phyloP scores from a whole-genome alignment of 2,797 vertebrate genomes.

The Ambastaia sidthimunki region DNA sequence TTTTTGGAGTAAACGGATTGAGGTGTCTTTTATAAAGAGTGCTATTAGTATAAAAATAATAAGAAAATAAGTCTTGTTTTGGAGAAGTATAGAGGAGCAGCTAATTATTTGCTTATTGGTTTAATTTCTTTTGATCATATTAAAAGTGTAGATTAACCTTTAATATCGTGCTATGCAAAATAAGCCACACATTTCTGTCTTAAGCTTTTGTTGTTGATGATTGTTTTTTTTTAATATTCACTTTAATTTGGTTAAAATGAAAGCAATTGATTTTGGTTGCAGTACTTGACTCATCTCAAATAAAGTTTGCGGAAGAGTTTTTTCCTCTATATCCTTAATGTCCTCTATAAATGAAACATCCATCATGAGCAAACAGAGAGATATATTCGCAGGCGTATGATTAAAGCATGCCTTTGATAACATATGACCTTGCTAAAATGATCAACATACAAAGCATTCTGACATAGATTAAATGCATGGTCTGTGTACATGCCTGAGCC shows the following conservation, averaged over 20 bases:
- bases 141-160: constrained; percentile 3
- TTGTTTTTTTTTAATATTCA: neutral
- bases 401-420: constrained; percentile 23
- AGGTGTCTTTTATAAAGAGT: neutral
- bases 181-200: constrained; percentile 9
- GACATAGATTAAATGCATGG: neutral
- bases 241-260: neutral
- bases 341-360: constrained; percentile 29
- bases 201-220: neutral
- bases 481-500: neutral
- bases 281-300: constrained; percentile 19
- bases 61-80: neutral
- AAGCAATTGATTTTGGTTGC: constrained; percentile 9
- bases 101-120: constrained; percentile 15
- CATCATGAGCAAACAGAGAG: constrained; percentile 21
- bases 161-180: constrained; percentile 5
- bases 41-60: neutral
- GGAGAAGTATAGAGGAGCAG: neutral
- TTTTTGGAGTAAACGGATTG: constrained; percentile 15
- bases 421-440: constrained; percentile 46
- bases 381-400: constrained; percentile 20
- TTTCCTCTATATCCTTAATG: constrained; percentile 8
- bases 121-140: constrained; percentile 11
- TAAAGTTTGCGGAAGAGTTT: constrained; percentile 15
- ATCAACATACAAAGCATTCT: constrained; percentile 34